Base-by-base conservation (phyloP, 2,797 vertebrate genomes). In the Loriculus beryllinus region DNA sequence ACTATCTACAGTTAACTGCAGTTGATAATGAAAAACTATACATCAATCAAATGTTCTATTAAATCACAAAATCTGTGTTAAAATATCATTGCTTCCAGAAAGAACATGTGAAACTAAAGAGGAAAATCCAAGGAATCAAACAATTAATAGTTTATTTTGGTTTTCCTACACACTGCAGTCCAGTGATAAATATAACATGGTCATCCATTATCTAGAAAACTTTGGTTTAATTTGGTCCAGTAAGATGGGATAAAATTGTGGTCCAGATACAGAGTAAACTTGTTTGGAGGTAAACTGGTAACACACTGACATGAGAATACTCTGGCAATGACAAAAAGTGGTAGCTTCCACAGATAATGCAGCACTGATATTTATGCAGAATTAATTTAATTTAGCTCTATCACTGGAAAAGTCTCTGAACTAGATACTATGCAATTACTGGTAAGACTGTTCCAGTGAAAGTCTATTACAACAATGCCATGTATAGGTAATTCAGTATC, bases 401-500 rank as follows among this genome's bases (percentile, higher is more conserved):
- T 37, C 37, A 48, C 60, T 78, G 33, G 19, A 49, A 57, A 78
- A 57, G 33, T 31, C 48, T 78, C n/a, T 47, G 4, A 70, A 60
- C 21, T 35, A 79, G 65, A 48, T 43, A 43, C 31, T 60, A 29
- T 14, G 29, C 60, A 40, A 75, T 54, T 70, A 39, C 40, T 42
- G 47, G 63, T 69, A 60, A 54, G 15, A 40, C 25, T 65, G 31
- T 48, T 63, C 23, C 28, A 80, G 84, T 21, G 16, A 65, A 76
- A 67, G 28, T 11, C 14, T 47, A 9, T 31, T 62, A n/a, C 0
- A 1, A 33, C 3, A 29, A 37, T 10, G 23, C 5, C 37, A 14
- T 10, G 17, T 20, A 29, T 6, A 59, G 23, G 45, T 11, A 76
- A 65, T 33, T 56, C n/a, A 33, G n/a, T 56, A 33, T 33, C 18